Evolutionary conservation across 2,888 invertebrate genomes (phyloP).

Genomic region (Dendrolimus houi): DNA sequence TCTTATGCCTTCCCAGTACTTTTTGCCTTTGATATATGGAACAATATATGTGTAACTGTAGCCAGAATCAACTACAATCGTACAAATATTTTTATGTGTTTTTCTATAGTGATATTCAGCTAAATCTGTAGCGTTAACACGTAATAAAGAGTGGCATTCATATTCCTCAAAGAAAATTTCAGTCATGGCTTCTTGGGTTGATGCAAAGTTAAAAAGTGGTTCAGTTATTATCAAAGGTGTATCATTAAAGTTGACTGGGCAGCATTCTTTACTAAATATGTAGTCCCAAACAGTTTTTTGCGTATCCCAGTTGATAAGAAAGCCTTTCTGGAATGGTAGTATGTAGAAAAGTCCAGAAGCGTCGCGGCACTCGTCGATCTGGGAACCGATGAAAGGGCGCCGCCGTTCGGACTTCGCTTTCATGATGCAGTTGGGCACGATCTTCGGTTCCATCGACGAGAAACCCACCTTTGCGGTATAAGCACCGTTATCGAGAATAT

Average conservation of each 20-base stretch:
- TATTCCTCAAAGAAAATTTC: constrained; percentile 99
- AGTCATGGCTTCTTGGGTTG: constrained; percentile 94
- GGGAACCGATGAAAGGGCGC: constrained; percentile 92
- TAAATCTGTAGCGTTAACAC: constrained; percentile 88
- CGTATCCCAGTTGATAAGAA: constrained; percentile 96
- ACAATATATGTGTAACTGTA: constrained; percentile 97
- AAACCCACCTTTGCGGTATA: constrained; percentile 91
- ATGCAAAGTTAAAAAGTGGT: constrained; percentile 94
- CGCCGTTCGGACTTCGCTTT: constrained; percentile 98
- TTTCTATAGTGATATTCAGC: constrained; percentile 82
- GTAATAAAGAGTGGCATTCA: constrained; percentile 88
- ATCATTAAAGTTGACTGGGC: constrained; percentile 85
- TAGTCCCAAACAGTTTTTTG: constrained; percentile 98
- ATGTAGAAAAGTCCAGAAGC: constrained; percentile 96
- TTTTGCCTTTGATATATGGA: constrained; percentile 90
- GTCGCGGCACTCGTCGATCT: constrained; percentile 97
- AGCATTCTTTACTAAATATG: constrained; percentile 90
- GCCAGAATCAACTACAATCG: constrained; percentile 93
- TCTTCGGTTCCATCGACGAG: constrained; percentile 80
- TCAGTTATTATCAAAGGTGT: constrained; percentile 93
- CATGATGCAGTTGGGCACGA: constrained; percentile 96
- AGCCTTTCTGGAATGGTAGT: constrained; percentile 96
- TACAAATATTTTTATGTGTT: constrained; percentile 77
- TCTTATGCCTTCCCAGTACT: constrained; percentile 79
- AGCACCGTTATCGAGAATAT: constrained; percentile 93